Evolutionary conservation across 2,888 invertebrate species (phyloP).

Genomic region (Crepidodera aurea): DNA sequence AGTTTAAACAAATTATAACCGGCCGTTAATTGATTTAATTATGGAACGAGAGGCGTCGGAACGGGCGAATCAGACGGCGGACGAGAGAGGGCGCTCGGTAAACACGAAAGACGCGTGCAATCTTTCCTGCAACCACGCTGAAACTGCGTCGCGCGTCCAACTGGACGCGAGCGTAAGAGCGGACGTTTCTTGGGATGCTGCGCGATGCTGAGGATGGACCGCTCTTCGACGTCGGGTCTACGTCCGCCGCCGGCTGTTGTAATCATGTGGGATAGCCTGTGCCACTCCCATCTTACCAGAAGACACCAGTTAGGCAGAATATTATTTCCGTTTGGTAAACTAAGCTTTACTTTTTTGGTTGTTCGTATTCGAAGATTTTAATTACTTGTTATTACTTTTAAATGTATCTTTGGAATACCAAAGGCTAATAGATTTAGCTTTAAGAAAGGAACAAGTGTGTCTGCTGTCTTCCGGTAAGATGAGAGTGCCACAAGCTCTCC

Average conservation of each 20-base stretch:
- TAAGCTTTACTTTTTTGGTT: too few relatives aligned
- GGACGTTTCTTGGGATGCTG: constrained; percentile 13
- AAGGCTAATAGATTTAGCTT: too few relatives aligned
- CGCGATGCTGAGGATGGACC: constrained; percentile 7
- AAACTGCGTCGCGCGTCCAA: constrained; percentile 19
- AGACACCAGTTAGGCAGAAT: background rate
- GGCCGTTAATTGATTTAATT: constrained; percentile 27
- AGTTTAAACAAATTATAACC: constrained; percentile 26
- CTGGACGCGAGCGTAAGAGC: background rate
- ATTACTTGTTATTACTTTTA: too few relatives aligned
- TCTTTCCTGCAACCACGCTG: constrained; percentile 10
- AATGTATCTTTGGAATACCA: too few relatives aligned
- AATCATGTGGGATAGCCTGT: background rate
- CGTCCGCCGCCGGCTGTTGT: background rate
- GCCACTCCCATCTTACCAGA: background rate
- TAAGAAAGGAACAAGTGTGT: too few relatives aligned
- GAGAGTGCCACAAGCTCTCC: too few relatives aligned
- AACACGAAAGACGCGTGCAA: background rate
- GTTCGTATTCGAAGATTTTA: too few relatives aligned
- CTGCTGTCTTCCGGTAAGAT: too few relatives aligned
- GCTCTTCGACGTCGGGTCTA: background rate
- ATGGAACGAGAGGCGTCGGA: constrained; percentile 11
- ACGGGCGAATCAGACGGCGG: background rate
- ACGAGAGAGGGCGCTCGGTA: background rate
- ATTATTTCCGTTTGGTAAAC: too few relatives aligned